Conservation (phyloP, 2,888 invertebrate genomes). For the Lasioglossum malachurum region DNA sequence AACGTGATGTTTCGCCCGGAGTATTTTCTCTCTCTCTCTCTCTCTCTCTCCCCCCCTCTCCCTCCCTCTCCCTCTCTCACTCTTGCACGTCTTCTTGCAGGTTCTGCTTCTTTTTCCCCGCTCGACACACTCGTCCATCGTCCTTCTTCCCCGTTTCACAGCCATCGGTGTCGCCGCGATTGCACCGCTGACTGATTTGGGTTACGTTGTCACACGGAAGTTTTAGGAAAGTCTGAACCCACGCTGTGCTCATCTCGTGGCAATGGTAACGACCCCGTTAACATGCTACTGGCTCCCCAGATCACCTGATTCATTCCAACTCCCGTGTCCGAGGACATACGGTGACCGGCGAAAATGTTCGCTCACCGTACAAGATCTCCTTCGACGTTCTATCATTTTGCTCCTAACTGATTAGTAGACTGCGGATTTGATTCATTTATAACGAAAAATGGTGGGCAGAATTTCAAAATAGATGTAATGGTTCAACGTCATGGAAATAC, state of each 20-base stretch:
- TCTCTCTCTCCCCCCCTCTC: neutral
- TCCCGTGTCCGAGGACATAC: neutral
- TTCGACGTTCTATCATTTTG: neutral
- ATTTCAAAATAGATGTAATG: neutral
- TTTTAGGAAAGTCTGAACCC: slow-evolving; percentile 35
- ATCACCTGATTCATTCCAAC: slow-evolving; percentile 16
- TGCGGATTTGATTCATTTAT: neutral
- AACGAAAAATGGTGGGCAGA: neutral
- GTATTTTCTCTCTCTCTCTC: slow-evolving; percentile 40
- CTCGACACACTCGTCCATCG: slow-evolving; percentile 39
- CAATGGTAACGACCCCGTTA: slow-evolving; percentile 38
- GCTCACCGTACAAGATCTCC: neutral
- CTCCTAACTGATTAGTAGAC: neutral
- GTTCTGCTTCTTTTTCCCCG: slow-evolving; percentile 32
- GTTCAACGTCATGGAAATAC: too few relatives aligned
- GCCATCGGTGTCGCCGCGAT: slow-evolving; percentile 65
- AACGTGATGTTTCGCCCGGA: slow-evolving; percentile 70
- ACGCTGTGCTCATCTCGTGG: slow-evolving; percentile 40
- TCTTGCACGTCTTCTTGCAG: neutral
- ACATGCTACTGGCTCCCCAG: slow-evolving; percentile 25
- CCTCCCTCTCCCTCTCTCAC: slow-evolving; percentile 3
- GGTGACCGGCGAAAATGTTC: neutral
- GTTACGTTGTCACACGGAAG: slow-evolving; percentile 58
- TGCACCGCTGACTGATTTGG: slow-evolving; percentile 69
- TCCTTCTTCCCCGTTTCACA: slow-evolving; percentile 47